Conservation (phyloP, 2,888 invertebrate genomes). For the Marronus borbonicus region DNA sequence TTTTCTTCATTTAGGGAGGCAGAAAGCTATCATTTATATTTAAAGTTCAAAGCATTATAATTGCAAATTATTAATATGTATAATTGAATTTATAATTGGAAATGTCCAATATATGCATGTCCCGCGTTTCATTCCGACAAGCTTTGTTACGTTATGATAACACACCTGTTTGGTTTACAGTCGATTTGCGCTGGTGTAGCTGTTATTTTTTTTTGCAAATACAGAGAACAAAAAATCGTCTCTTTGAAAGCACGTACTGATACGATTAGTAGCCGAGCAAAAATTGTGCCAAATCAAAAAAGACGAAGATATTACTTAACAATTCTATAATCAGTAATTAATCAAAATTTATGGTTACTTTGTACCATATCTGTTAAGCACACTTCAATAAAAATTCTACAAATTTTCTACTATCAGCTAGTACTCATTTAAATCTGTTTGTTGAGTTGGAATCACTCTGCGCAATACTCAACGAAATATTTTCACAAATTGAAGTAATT, state of each 20-base stretch:
- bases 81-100: neutral
- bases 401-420: too few species aligned
- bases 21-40: neutral
- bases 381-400: too few species aligned
- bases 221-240: too few species aligned
- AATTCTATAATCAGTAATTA: too few species aligned
- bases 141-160: neutral
- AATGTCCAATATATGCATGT: neutral
- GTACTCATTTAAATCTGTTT: too few species aligned
- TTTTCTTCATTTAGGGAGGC: too few species aligned
- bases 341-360: neutral
- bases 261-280: too few species aligned
- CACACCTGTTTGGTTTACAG: neutral
- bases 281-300: too few species aligned
- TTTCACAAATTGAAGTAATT: neutral
- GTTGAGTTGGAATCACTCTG: too few species aligned
- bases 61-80: neutral
- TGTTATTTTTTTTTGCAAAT: neutral
- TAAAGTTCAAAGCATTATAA: neutral
- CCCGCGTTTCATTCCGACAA: neutral
- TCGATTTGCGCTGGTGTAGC: neutral
- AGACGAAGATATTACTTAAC: too few species aligned
- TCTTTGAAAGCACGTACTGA: too few species aligned
- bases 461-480: neutral
- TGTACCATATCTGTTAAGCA: too few species aligned